Base-by-base conservation (phyloP, 37 sponge, comb jelly and placozoan genomes). In the Dysidea cf. avara region DNA sequence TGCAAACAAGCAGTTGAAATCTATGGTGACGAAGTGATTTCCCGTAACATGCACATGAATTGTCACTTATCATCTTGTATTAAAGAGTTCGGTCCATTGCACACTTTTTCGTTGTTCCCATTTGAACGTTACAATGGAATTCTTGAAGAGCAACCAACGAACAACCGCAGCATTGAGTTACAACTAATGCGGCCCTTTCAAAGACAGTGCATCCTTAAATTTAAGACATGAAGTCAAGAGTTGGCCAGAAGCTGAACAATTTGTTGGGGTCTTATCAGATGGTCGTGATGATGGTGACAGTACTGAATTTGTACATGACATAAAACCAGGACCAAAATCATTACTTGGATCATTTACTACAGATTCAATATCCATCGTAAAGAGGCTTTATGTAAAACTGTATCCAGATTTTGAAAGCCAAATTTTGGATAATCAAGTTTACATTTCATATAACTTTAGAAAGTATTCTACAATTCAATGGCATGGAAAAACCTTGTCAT, bases 41-140 rank as follows among this genome's bases (percentile, higher is more conserved):
- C 81, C 24, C 73, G 65, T 36, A 81, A 81, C 58, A 81, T 81
- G 81, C 81, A 81, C 49, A 54, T 81, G 69, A 48, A 68, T 33
- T 46, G 53, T 26, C 81, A 81, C 47, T 18, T 81, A 20, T 17
- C 13, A 12, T 28, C 63, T 16, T 81, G 81, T 49, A 47, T 81
- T 16, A 20, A 48, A 20, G 74, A 81, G 7, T 81, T 34, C 61
- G 81, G 81, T 7, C 71, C 81, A 25, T 13, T 59, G 22, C 36
- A 21, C 12, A 34, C 31, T 33, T 81, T 81, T 37, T 81, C 74
- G 81, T 22, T 71, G 13, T 81, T 72, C 54, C n/a, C 81, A 20
- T 72, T 72, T 53, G 65, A 81, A 38, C 39, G 74, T 11, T 81
- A 72, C 34, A 81, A 81, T 72, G 81, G 81, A 0, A 40, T 72